Evolutionary conservation across 2,888 invertebrate genomes (phyloP), one percentile per base, ranked within the genome.

Genomic region (Idaea dimidiata): DNA sequence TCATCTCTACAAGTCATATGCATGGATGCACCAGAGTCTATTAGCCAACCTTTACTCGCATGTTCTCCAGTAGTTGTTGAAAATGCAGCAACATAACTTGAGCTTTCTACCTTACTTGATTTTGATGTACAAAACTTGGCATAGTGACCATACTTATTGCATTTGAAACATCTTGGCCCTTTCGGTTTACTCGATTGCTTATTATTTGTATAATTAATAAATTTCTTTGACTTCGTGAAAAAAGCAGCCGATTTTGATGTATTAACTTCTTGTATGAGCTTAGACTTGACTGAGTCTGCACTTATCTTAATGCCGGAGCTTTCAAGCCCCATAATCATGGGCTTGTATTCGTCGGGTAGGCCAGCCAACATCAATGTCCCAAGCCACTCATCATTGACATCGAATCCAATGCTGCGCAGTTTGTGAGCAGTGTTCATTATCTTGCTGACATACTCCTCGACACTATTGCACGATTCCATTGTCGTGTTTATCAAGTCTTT

Each of bases 51-150:
- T 57, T 65, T 55, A 16, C 14, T 62, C n/a, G 16, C 16, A 2
- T 55, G 57, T 6, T 62, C 54, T 18, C 43, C 7, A 14, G 54
- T 16, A 14, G 60, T 53, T 0, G 70, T 69, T 67, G 72, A 59
- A 66, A 74, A 74, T 14, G 68, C 73, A 17, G 72, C 72, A 54
- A 69, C 62, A 70, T 60, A 75, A 63, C 68, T 62, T 8, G 62
- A 43, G 18, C 55, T 60, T 14, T 68, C 65, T 33, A 24, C 59
- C 54, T 65, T 62, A 7, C 32, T 69, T 17, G 18, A 3, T n/a
- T 16, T 33, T 58, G 63, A 14, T 43, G 18, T 62, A 62, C 71
- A 72, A 31, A 43, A 57, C 17, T 67, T 71, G 5, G 59, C 60
- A 54, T 57, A 6, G 16, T 64, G 64, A 0, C 63, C 58, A 58